Percentiles rank a stretch among this genome's conserved stretches.
phyloP scores from a whole-genome alignment of 2,113 vertebrate genomes.

The Bos javanicus region DNA sequence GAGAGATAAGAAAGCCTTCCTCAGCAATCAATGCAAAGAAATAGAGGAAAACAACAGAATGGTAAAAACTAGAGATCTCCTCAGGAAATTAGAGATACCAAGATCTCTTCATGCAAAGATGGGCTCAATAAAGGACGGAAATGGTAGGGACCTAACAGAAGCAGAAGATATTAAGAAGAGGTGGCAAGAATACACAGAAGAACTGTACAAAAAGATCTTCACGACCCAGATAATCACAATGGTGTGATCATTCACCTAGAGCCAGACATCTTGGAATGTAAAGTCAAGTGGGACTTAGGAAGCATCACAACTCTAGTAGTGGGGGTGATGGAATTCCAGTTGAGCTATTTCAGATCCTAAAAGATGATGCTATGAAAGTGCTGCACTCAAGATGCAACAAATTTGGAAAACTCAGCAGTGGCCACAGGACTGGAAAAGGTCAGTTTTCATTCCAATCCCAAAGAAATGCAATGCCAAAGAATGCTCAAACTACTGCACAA shows the following conservation, averaged over 20 bases:
- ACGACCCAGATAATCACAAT: neutral
- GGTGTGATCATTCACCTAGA: neutral
- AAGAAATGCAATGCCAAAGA: neutral
- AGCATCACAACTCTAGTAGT: neutral
- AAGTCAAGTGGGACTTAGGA: neutral
- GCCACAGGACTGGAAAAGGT: neutral
- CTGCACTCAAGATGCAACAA: neutral
- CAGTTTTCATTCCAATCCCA: neutral
- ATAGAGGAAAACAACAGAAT: neutral
- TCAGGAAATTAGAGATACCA: neutral
- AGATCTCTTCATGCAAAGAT: neutral
- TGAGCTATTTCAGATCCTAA: neutral
- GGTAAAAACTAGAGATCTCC: neutral
- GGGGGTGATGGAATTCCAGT: neutral
- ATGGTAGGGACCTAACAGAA: neutral
- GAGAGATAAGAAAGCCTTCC: neutral
- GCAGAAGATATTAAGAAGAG: neutral
- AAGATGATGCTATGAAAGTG: neutral
- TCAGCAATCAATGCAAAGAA: neutral
- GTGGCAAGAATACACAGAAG: neutral
- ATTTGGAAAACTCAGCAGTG: neutral
- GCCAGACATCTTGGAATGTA: neutral
- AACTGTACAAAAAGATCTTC: neutral
- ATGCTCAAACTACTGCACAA: neutral
- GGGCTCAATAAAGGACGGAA: neutral